A percentile compares a stretch with the other conserved stretches of the same genome.
Conservation (phyloP, 2,113 vertebrate genomes). For the Proteles cristata region DNA sequence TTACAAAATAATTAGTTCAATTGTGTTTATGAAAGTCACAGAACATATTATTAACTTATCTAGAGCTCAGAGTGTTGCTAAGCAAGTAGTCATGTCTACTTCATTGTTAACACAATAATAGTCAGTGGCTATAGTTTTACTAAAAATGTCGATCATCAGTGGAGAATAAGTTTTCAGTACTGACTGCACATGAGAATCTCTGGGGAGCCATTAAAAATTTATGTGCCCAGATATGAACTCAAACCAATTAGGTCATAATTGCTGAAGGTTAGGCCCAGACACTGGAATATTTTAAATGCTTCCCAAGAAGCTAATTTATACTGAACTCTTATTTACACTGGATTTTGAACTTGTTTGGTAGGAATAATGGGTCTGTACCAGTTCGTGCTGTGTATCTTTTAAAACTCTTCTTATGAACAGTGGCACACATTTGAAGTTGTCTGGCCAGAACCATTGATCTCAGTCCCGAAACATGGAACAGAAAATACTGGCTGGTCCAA, state of each 20-base stretch:
- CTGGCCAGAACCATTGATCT: background rate
- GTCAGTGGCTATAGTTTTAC: background rate
- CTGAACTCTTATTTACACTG: background rate
- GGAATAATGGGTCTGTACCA: background rate
- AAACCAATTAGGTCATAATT: background rate
- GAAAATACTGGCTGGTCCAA: background rate
- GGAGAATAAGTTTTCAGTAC: background rate
- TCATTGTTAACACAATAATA: background rate
- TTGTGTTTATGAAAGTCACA: background rate
- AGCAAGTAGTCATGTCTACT: background rate
- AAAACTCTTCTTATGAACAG: background rate
- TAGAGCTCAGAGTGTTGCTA: background rate
- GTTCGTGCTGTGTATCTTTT: background rate
- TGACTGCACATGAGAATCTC: background rate
- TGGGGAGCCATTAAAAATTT: background rate
- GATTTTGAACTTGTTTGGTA: background rate
- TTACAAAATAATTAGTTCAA: slow-evolving; percentile 14
- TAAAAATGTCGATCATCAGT: background rate
- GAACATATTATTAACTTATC: background rate
- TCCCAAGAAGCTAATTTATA: background rate
- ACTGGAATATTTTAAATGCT: background rate
- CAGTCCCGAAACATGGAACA: background rate
- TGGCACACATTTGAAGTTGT: background rate
- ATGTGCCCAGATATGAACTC: background rate
- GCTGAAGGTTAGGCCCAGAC: background rate